These are phyloP conservation scores for Rattus norvegicus DNA, from an alignment of 2,113 vertebrate species.

Conservation along the genomic window DNA sequence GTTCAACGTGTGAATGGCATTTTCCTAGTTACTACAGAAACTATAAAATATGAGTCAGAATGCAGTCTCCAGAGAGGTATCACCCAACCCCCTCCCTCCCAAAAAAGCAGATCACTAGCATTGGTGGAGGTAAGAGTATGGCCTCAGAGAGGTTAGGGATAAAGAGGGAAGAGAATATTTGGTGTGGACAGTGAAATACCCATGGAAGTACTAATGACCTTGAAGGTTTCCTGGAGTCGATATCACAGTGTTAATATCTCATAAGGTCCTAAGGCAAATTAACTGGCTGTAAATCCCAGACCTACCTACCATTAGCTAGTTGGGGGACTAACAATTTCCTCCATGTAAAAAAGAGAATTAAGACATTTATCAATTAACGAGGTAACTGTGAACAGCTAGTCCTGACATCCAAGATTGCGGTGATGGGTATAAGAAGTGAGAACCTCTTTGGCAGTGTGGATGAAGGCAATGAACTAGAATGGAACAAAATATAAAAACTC, in stretches of 20 bases:
- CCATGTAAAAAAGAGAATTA: not conserved
- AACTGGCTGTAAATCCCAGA: not conserved
- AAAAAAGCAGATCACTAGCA: not conserved
- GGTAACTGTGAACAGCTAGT: not conserved
- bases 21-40: constrained; percentile 22
- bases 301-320: not conserved
- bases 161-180: not conserved
- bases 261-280: not conserved
- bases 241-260: not conserved
- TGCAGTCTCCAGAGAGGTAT: not conserved
- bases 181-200: not conserved
- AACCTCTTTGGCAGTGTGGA: not conserved
- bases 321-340: not conserved
- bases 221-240: not conserved
- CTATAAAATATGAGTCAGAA: constrained; percentile 6
- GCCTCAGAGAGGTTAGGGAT: not conserved
- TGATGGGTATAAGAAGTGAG: not conserved
- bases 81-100: not conserved
- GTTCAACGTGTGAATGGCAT: not conserved
- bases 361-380: not conserved
- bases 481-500: not conserved
- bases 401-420: not conserved
- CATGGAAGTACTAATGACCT: constrained; percentile 6
- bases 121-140: constrained; percentile 6
- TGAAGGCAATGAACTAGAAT: not conserved